phyloP scores from a whole-genome alignment of 2,113 vertebrate species.

The Piaya cayana region DNA sequence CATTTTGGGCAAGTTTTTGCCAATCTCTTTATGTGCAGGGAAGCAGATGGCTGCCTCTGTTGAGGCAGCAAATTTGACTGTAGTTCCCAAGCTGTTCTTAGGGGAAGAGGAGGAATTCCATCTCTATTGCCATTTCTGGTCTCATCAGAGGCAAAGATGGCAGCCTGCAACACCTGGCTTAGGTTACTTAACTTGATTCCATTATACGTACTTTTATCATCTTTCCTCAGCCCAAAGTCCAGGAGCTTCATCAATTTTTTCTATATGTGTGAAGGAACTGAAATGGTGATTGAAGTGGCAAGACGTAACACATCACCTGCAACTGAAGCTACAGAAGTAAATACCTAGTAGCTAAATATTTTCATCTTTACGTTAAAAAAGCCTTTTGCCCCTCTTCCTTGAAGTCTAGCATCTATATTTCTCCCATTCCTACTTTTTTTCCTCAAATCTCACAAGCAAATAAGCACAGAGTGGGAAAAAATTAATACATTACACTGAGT shows the following conservation, averaged over 20 bases:
- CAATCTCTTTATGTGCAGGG: not conserved
- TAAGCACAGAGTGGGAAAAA: not conserved
- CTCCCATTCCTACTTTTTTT: not conserved
- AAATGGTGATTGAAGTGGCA: not conserved
- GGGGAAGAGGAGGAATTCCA: not conserved
- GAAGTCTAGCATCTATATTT: not conserved
- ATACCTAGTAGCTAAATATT: not conserved
- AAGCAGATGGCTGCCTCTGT: not conserved
- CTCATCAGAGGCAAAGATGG: not conserved
- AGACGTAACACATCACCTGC: not conserved
- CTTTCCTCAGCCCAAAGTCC: not conserved
- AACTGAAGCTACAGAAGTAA: not conserved
- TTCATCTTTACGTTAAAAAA: not conserved
- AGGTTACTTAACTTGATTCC: not conserved
- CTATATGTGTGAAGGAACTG: not conserved
- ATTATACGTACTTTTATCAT: not conserved
- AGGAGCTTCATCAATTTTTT: not conserved
- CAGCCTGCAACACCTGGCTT: rapidly evolving
- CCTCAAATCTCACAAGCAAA: not conserved
- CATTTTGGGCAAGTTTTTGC: not conserved
- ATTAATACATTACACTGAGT: not conserved
- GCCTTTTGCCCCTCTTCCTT: not conserved
- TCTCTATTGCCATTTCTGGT: not conserved
- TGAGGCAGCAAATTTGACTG: not conserved
- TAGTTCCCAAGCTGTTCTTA: not conserved